These are phyloP conservation scores for Platerodrilus igneus DNA, from an alignment of 2,888 invertebrate genomes.

Conservation along the genomic window DNA sequence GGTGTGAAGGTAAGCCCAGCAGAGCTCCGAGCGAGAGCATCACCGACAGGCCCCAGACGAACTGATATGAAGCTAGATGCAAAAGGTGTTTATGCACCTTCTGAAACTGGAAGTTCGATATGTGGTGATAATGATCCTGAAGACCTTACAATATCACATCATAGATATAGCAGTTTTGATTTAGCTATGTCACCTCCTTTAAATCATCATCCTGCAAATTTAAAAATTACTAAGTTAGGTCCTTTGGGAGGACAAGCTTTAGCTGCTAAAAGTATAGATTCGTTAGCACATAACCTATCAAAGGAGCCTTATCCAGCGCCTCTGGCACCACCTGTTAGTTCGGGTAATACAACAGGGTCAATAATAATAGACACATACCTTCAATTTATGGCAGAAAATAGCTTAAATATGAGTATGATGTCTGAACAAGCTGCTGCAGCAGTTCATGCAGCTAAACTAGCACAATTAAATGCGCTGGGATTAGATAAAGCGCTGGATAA, in stretches of 20 bases:
- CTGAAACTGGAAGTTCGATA: slow-evolving; percentile 66
- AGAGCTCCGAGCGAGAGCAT: slow-evolving; percentile 76
- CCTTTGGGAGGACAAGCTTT: slow-evolving; percentile 52
- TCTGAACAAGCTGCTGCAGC: slow-evolving; percentile 65
- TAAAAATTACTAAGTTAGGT: slow-evolving; percentile 51
- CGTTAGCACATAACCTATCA: slow-evolving; percentile 56
- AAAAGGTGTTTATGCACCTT: slow-evolving; percentile 60
- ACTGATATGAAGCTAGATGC: slow-evolving; percentile 75
- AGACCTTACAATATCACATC: slow-evolving; percentile 68
- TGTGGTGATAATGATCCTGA: slow-evolving; percentile 81
- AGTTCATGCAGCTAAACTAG: slow-evolving; percentile 72
- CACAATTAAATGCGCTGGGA: slow-evolving; percentile 68
- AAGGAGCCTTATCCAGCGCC: slow-evolving; percentile 68
- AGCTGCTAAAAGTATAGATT: slow-evolving; percentile 64
- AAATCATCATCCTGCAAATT: slow-evolving; percentile 33
- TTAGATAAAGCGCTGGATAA: slow-evolving; percentile 51
- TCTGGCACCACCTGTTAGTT: slow-evolving; percentile 45
- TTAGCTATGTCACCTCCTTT: slow-evolving; percentile 53
- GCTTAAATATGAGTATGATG: slow-evolving; percentile 63
- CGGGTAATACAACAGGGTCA: slow-evolving; percentile 60
- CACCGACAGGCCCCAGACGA: slow-evolving; percentile 76
- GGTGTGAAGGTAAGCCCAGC: slow-evolving; percentile 83
- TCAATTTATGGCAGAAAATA: slow-evolving; percentile 82
- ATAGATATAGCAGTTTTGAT: slow-evolving; percentile 48
- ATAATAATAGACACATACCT: slow-evolving; percentile 83